These are phyloP conservation scores for Aphis craccivora DNA, from an alignment of 1,140 invertebrate genomes.

Conservation along the genomic window DNA sequence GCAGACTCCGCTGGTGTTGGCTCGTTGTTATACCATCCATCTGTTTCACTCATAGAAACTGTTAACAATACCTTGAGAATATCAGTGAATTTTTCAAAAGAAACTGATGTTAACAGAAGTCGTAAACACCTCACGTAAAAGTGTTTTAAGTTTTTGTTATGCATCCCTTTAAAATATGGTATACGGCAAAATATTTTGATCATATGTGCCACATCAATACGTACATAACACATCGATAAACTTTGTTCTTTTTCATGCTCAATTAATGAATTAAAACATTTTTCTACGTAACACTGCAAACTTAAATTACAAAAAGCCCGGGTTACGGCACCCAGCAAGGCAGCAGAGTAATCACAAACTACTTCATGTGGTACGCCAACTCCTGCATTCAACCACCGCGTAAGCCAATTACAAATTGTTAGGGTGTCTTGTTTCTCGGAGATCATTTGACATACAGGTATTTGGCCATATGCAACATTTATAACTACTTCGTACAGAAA, in stretches of 20 bases:
- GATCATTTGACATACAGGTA: background rate
- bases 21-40: background rate
- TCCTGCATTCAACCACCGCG: background rate
- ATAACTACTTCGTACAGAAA: background rate
- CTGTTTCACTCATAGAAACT: background rate
- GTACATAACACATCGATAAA: background rate
- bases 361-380: background rate
- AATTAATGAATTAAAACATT: background rate
- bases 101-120: background rate
- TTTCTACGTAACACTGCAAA: background rate
- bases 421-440: background rate
- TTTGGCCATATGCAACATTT: background rate
- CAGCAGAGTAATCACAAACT: background rate
- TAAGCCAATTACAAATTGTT: background rate
- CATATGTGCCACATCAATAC: background rate
- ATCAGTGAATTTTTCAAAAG: background rate
- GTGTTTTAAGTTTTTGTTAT: background rate
- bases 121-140: background rate
- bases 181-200: background rate
- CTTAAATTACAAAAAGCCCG: background rate
- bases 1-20: background rate
- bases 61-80: background rate
- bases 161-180: background rate
- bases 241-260: background rate
- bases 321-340: background rate